phyloP scores from a whole-genome alignment of 1,140 invertebrate genomes.

The Bombus pyrosoma region DNA sequence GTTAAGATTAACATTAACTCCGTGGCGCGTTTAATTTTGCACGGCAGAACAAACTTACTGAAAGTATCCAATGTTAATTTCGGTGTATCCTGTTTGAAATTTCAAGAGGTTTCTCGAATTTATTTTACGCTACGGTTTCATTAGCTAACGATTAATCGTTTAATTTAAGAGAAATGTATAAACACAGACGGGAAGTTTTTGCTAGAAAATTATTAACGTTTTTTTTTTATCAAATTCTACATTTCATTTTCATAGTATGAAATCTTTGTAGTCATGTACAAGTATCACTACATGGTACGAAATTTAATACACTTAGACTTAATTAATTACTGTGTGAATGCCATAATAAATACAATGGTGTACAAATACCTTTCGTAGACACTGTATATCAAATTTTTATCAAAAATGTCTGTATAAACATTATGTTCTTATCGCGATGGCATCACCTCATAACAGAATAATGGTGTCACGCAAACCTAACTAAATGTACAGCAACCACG shows the following conservation, averaged over 20 bases:
- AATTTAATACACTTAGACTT: no score
- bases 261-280: no score
- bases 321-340: no score
- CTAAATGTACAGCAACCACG: conserved; percentile 3
- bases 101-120: neutral
- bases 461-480: conserved; percentile 12
- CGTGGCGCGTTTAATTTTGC: neutral
- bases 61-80: neutral
- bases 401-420: neutral
- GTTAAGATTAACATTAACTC: neutral
- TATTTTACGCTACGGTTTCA: neutral
- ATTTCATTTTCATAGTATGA: no score
- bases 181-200: neutral
- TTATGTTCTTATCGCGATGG: neutral
- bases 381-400: no score
- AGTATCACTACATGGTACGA: no score
- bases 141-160: neutral
- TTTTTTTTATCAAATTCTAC: no score
- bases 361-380: no score
- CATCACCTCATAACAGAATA: neutral
- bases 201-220: neutral
- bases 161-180: neutral
- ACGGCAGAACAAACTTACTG: neutral
- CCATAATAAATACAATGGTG: no score
- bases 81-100: neutral